Evolutionary conservation across 2,113 vertebrate genomes (phyloP).

Genomic region (Leiothrix lutea): DNA sequence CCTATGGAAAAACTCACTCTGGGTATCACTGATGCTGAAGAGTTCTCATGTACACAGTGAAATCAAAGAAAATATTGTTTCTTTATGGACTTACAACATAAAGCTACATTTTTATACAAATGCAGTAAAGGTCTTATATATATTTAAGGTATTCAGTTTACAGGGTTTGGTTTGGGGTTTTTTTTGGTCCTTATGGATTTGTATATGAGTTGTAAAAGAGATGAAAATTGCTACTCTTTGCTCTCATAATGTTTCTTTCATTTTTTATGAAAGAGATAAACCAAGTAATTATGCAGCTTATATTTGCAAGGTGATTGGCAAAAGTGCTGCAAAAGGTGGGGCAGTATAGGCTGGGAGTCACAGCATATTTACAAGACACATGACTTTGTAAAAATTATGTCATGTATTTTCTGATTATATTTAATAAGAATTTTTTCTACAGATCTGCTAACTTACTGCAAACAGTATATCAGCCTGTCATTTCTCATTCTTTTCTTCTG

Average conservation of each 20-base stretch:
- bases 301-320: background rate
- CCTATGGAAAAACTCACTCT: background rate
- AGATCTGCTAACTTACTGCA: background rate
- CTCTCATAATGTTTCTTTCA: background rate
- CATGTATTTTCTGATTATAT: background rate
- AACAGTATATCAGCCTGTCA: background rate
- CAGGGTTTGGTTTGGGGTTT: rapidly evolving
- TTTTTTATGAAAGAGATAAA: background rate
- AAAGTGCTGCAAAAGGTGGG: background rate
- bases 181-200: background rate
- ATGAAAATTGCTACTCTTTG: background rate
- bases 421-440: background rate
- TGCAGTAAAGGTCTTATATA: background rate
- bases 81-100: background rate
- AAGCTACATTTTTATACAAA: background rate
- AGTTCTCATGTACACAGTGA: background rate
- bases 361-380: background rate
- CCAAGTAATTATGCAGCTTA: background rate
- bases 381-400: background rate
- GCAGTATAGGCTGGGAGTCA: background rate
- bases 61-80: background rate
- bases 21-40: background rate
- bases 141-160: background rate
- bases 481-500: background rate
- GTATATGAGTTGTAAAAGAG: background rate